These are phyloP conservation scores for Bucorvus abyssinicus DNA, from an alignment of 2,797 vertebrate genomes.

Conservation along the genomic window DNA sequence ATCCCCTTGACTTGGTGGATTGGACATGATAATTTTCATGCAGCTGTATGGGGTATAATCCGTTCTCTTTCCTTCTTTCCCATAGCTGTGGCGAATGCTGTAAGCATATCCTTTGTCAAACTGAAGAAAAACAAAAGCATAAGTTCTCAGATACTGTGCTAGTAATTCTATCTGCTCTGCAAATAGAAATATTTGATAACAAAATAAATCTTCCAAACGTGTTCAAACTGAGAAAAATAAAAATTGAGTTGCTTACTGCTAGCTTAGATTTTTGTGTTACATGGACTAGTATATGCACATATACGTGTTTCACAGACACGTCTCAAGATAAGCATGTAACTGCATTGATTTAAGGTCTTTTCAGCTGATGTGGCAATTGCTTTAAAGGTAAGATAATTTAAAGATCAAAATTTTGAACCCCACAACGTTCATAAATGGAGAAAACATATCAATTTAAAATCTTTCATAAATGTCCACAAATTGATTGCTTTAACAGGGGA, in stretches of 20 bases:
- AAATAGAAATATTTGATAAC: conserved; percentile 75
- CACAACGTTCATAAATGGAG: neutral
- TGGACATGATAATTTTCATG: conserved; percentile 98
- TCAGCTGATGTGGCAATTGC: neutral
- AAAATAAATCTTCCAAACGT: conserved; percentile 38
- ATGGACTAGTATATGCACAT: neutral
- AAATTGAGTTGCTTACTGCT: neutral
- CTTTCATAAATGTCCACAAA: neutral
- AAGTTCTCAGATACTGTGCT: conserved; percentile 61
- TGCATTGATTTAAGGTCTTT: neutral
- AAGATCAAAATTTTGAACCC: neutral
- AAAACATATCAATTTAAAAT: neutral
- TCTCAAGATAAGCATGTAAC: neutral
- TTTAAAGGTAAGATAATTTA: neutral
- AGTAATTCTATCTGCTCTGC: conserved; percentile 71
- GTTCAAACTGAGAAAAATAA: neutral
- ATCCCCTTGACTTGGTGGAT: conserved; percentile 94
- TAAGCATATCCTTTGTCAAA: conserved; percentile 99
- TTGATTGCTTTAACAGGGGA: neutral
- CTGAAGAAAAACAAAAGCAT: conserved; percentile 73
- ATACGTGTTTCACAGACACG: neutral
- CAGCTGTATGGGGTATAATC: conserved; percentile 99
- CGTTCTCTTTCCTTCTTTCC: conserved; percentile 94
- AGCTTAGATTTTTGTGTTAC: neutral
- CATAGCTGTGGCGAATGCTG: conserved; percentile 93